These are phyloP conservation scores for Parazoanthus swiftii DNA, from an alignment of 92 coral and sea anemone genomes.

Conservation along the genomic window DNA sequence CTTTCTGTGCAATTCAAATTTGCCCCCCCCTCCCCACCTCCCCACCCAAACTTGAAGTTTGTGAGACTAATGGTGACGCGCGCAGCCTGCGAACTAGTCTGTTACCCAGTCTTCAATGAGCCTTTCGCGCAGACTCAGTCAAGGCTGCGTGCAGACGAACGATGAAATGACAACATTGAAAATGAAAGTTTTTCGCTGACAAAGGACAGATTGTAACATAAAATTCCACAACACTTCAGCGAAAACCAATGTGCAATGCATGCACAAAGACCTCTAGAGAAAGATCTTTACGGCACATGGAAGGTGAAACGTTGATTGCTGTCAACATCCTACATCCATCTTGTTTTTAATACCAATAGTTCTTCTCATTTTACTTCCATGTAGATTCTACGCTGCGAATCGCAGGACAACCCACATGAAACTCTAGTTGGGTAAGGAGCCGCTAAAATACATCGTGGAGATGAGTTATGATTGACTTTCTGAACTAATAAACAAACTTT, in stretches of 20 bases:
- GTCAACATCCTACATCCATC: neutral
- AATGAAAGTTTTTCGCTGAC: constrained; percentile 23
- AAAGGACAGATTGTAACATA: neutral
- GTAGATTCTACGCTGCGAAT: constrained; percentile 39
- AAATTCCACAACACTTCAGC: constrained; percentile 12
- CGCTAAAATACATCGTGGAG: neutral
- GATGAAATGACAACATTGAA: neutral
- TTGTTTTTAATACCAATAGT: neutral
- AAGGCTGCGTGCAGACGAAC: no score
- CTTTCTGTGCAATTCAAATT: no score
- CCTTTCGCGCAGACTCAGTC: neutral
- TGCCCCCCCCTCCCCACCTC: no score
- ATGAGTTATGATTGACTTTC: neutral
- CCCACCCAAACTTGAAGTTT: no score
- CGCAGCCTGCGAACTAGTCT: neutral
- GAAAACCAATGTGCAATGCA: constrained; percentile 2
- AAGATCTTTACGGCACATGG: constrained; percentile 43
- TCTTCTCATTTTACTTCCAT: neutral
- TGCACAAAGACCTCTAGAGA: constrained; percentile 25
- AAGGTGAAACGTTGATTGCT: constrained; percentile 1
- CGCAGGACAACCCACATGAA: constrained; percentile 23
- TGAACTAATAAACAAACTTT: neutral
- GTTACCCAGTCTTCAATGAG: neutral
- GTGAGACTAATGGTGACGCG: no score
- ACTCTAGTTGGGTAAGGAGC: constrained; percentile 38